Conservation (phyloP, 2,888 invertebrate species). For the Andrena minutula region DNA sequence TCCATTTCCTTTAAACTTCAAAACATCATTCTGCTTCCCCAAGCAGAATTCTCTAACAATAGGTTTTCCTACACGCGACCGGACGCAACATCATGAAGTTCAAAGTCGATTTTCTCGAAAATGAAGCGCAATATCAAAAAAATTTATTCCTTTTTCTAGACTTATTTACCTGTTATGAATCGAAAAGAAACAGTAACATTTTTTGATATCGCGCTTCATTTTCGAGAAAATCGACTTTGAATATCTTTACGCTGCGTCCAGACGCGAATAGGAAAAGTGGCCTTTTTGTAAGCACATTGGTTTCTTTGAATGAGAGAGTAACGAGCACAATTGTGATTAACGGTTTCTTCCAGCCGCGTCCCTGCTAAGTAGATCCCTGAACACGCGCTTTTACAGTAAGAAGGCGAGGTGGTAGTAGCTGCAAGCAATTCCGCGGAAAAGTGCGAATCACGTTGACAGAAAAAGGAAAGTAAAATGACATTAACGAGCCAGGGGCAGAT, state of each 20-base stretch:
- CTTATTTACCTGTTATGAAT: too few species aligned
- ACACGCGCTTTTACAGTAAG: not conserved
- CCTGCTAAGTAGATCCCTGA: not conserved
- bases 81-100: too few species aligned
- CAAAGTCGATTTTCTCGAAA: too few species aligned
- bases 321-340: slow-evolving; percentile 12
- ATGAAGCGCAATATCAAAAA: too few species aligned
- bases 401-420: not conserved
- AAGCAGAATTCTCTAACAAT: not conserved
- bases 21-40: not conserved
- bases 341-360: not conserved
- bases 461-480: slow-evolving; percentile 7
- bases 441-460: not conserved
- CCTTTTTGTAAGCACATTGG: not conserved
- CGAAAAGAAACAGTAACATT: too few species aligned
- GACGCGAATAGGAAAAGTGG: too few species aligned
- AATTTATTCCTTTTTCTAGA: too few species aligned
- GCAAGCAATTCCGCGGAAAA: not conserved
- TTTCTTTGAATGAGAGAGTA: not conserved
- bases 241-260: too few species aligned
- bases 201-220: too few species aligned
- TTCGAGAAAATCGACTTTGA: too few species aligned
- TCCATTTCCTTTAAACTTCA: not conserved
- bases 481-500: slow-evolving; percentile 4
- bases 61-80: too few species aligned